Conservation (phyloP, 2,797 vertebrate genomes). For the Pseudopleuronectes americanus region DNA sequence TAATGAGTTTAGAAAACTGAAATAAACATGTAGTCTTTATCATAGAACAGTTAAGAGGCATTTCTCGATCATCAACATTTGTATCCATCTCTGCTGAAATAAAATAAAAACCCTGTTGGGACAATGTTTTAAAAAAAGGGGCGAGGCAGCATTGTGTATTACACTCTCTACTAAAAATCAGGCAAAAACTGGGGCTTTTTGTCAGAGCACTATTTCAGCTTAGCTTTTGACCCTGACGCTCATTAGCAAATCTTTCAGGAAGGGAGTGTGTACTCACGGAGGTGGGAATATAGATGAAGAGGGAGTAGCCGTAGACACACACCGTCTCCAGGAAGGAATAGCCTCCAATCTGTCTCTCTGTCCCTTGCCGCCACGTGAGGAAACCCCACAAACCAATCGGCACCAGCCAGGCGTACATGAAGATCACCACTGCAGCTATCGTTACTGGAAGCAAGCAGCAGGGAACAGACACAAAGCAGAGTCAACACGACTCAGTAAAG, state of each 20-base stretch:
- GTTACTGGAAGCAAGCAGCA: constrained; percentile 76
- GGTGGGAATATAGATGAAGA: constrained; percentile 89
- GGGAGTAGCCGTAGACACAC: constrained; percentile 91
- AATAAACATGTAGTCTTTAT: too few species aligned
- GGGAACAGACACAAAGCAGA: constrained; percentile 7
- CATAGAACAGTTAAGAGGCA: too few species aligned
- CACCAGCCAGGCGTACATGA: constrained; percentile 90
- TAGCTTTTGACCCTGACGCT: neutral
- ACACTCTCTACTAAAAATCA: neutral
- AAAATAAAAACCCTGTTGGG: too few species aligned
- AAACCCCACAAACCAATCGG: constrained; percentile 89
- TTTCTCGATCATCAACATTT: neutral
- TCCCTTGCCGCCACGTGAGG: constrained; percentile 86
- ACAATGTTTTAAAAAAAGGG: too few species aligned
- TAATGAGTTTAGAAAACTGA: too few species aligned
- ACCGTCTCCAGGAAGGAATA: constrained; percentile 91
- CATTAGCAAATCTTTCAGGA: neutral
- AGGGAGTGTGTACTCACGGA: constrained; percentile 82
- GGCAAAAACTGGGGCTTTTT: neutral
- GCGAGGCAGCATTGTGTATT: neutral
- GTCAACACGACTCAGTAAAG: neutral
- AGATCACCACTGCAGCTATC: constrained; percentile 85
- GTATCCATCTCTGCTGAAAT: neutral
- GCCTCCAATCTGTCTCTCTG: constrained; percentile 74
- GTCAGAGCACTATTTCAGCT: neutral